Evolutionary conservation across 2,797 vertebrate genomes (phyloP), one percentile per base, ranked within the genome.

Genomic region (Neoniphon sammara): DNA sequence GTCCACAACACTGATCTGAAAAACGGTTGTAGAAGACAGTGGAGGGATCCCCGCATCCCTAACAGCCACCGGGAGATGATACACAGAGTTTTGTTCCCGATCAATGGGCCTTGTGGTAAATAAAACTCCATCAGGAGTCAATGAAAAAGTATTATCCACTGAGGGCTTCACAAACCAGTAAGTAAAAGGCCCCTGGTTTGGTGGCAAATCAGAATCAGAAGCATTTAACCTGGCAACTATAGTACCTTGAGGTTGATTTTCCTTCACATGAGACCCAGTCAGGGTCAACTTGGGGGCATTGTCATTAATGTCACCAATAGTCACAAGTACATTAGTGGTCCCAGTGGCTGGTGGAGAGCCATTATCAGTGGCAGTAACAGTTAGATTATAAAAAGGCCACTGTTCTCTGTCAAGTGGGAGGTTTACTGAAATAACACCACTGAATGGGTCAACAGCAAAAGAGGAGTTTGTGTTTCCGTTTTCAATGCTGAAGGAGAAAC

Each of bases 161-260:
- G 79, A 65, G 49, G 83, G 75, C 70, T 83, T 91, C 34, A 88
- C 88, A 42, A 94, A 75, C 92, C 91, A 92, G 77, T 91, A 95
- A 0, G 85, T 92, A 65, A 94, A 95, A n/a, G 94, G 94, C 23
- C 92, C 93, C 70, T 92, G 91, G 77, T 95, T 94, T 66, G 92
- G 92, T 9, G 92, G 88, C 39, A 91, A 78, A 87, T 95, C 94
- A 14, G 83, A 78, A 79, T 95, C 94, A 14, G 82, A 88, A 18
- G 92, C 92, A 77, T 85, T 90, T 58, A 95, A 82, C 42, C 60
- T 83, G n/a, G 88, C 78, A 12, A 95, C 90, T 25, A 91, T 49
- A 1, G 93, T 93, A 18, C 92, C 93, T 80, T 82, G 74, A 58
- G 93, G 94, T 70, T 92, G 93, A 78, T 95, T 95, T 88, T 95